These are phyloP conservation scores for Zhengitettix transpicula DNA, from an alignment of 2,888 invertebrate species.

Conservation along the genomic window DNA sequence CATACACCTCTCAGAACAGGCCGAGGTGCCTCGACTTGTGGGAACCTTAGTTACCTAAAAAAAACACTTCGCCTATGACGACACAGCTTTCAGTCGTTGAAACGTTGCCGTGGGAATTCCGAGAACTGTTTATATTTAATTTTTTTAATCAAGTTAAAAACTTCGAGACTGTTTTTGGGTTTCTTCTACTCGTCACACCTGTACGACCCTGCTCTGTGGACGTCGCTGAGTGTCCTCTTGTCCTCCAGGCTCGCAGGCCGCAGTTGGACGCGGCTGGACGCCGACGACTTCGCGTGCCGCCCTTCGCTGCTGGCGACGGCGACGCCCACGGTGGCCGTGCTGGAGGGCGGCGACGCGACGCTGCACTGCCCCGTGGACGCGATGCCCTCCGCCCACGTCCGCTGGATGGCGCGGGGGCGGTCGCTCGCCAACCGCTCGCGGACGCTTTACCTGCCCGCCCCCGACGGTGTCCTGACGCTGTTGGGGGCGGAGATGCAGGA, in stretches of 20 bases:
- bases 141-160: too few species aligned
- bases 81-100: too few species aligned
- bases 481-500: constrained; percentile 56
- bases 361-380: constrained; percentile 53
- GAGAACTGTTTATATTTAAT: too few species aligned
- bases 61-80: too few species aligned
- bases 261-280: constrained; percentile 56
- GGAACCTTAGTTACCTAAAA: too few species aligned
- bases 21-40: too few species aligned
- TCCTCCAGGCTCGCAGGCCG: constrained; percentile 46
- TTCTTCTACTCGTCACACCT: too few species aligned
- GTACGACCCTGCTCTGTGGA: too few species aligned
- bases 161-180: too few species aligned
- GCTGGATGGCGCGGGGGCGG: constrained; percentile 54
- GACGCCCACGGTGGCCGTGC: too few species aligned
- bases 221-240: constrained; percentile 49
- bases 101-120: too few species aligned
- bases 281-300: constrained; percentile 65
- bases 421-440: constrained; percentile 45
- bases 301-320: constrained; percentile 30
- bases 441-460: constrained; percentile 42
- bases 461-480: constrained; percentile 56
- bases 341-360: constrained; percentile 54
- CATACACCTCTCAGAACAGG: too few species aligned
- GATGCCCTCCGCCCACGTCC: constrained; percentile 52